These are phyloP conservation scores for Hipparchia semele DNA, from an alignment of 2,888 invertebrate genomes.

Conservation along the genomic window DNA sequence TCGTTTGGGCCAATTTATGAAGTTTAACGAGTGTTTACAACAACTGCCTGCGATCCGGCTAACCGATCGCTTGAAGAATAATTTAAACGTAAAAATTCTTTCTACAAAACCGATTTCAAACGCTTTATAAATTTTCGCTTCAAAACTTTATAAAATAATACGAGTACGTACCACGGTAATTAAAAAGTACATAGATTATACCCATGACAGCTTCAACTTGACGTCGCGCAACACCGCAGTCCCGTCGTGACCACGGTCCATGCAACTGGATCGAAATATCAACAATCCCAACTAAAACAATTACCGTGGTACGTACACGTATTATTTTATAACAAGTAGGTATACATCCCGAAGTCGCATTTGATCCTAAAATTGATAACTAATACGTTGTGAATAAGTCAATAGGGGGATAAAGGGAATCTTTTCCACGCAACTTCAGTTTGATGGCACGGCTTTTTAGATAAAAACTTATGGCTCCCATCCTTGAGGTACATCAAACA, in stretches of 20 bases:
- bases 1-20: conserved; percentile 65
- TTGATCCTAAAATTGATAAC: conserved; percentile 33
- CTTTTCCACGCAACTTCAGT: conserved; percentile 38
- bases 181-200: too few species aligned
- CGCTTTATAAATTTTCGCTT: too few species aligned
- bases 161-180: too few species aligned
- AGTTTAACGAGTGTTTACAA: conserved; percentile 69
- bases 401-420: conserved; percentile 36
- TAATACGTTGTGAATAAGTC: conserved; percentile 29
- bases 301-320: too few species aligned
- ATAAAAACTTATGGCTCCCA: conserved; percentile 34
- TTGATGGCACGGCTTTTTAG: conserved; percentile 37
- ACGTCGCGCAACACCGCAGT: too few species aligned
- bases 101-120: too few species aligned
- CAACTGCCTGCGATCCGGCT: background rate
- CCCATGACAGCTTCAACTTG: too few species aligned
- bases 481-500: conserved; percentile 18
- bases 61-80: background rate
- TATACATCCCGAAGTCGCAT: background rate
- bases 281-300: too few species aligned
- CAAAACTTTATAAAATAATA: too few species aligned
- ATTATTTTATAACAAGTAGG: background rate
- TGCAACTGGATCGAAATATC: too few species aligned
- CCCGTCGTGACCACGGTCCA: too few species aligned
- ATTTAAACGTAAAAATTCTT: too few species aligned